phyloP scores from a whole-genome alignment of 2,113 vertebrate species.

The Dascyllus trimaculatus region DNA sequence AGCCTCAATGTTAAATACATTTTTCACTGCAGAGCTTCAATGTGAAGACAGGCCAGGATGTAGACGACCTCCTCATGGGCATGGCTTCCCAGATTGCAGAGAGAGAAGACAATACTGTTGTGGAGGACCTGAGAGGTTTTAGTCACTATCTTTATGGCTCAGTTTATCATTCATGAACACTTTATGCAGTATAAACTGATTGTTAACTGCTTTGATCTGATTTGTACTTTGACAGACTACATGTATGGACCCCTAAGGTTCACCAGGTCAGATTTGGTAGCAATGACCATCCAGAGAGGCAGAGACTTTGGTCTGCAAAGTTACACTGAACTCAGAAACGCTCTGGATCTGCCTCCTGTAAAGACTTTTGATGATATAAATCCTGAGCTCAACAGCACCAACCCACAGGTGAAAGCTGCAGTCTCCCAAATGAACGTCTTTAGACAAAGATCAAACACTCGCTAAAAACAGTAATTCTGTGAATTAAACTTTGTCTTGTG shows the following conservation, averaged over 20 bases:
- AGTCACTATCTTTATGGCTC: neutral
- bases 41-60: slow-evolving; percentile 77
- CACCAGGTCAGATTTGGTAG: slow-evolving; percentile 90
- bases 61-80: slow-evolving; percentile 91
- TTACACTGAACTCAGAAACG: slow-evolving; percentile 85
- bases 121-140: slow-evolving; percentile 94
- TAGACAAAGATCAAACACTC: neutral
- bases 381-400: slow-evolving; percentile 66
- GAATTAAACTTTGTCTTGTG: slow-evolving; percentile 12
- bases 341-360: slow-evolving; percentile 80
- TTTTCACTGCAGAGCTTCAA: slow-evolving; percentile 80
- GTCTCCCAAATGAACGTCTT: neutral
- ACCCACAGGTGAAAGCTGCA: slow-evolving; percentile 74
- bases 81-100: slow-evolving; percentile 97
- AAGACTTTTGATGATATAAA: slow-evolving; percentile 86
- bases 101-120: slow-evolving; percentile 89
- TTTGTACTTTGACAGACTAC: slow-evolving; percentile 85
- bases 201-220: neutral
- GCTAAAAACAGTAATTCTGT: neutral
- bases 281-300: slow-evolving; percentile 90
- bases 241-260: slow-evolving; percentile 93
- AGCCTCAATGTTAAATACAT: neutral
- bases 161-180: neutral
- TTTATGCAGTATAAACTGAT: neutral
- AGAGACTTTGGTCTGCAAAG: slow-evolving; percentile 92